Base-by-base conservation (phyloP, 2,888 invertebrate genomes). In the Phortica okadai region DNA sequence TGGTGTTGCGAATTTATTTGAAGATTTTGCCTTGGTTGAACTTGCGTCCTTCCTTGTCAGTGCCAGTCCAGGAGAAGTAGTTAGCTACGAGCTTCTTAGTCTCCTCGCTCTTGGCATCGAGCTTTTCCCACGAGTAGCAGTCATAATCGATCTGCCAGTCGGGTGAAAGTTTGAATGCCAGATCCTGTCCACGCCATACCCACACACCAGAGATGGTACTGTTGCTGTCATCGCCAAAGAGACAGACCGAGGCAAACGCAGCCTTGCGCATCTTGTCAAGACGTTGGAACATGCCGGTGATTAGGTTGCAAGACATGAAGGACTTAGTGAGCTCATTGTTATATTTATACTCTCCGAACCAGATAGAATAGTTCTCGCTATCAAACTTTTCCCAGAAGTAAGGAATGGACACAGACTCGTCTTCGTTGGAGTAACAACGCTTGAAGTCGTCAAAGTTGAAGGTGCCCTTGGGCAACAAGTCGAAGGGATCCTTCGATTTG, bases 11-110 rank as follows among this genome's bases (percentile, higher is more conserved):
- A 10, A 76, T 90, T 94, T 94, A 99, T 93, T 99, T 99, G 94
- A 99, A 99, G 92, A 99, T 96, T 93, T 99, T 99, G 92, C 99
- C 99, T 93, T 99, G 98, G 93, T 98, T 98, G 94, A 99, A 98
- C 90, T 95, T 94, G 91, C 98, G 96, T 78, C 98, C 99, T 74
- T 93, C 92, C 91, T 96, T 96, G 92, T 99, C 97, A 25, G 93
- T 91, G 80, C 98, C 98, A 84, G 94, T 93, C 98, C 98, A 98
- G 64, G 96, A 94, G 92, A 99, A 96, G 93, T 98, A 99, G 88
- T 98, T 95, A 81, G 94, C 92, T 14, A 99, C 97, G 76, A 98
- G 91, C 84, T 95, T 93, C 93, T 97, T 98, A 75, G 98, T 97
- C 89, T 96, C 95, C 76, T 94, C 94, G 75, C 93, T 93, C 81